Conservation (phyloP, 2,113 vertebrate genomes). For the Isichthys henryi region DNA sequence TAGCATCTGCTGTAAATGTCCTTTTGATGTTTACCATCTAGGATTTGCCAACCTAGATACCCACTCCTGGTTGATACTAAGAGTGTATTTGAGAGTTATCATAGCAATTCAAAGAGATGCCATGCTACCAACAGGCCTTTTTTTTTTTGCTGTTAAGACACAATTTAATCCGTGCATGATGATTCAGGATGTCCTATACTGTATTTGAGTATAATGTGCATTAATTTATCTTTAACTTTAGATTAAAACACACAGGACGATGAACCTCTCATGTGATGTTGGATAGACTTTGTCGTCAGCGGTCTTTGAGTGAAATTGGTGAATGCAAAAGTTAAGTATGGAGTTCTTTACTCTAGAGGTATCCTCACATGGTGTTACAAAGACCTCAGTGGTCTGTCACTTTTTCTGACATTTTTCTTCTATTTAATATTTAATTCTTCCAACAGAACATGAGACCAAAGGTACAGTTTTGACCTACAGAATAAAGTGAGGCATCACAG, state of each 20-base stretch:
- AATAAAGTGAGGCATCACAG: too few species aligned
- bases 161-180: slow-evolving; percentile 1
- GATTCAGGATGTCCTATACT: background rate
- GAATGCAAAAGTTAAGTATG: background rate
- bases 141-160: background rate
- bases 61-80: background rate
- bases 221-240: background rate
- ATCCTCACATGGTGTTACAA: background rate
- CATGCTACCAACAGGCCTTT: background rate
- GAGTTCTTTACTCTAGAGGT: background rate
- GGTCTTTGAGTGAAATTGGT: background rate
- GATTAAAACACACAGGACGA: background rate
- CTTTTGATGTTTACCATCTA: background rate
- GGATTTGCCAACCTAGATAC: background rate
- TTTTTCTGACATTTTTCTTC: background rate
- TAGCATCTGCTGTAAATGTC: background rate
- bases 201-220: background rate
- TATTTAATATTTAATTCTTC: slow-evolving; percentile 7
- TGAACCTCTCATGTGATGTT: background rate
- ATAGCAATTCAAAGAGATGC: background rate
- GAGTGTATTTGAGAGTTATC: background rate
- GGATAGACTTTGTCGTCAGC: background rate
- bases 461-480: background rate
- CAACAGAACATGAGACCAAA: background rate
- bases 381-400: too few species aligned